phyloP scores from a whole-genome alignment of 2,888 invertebrate species.

The Leptinotarsa rubiginosa region DNA sequence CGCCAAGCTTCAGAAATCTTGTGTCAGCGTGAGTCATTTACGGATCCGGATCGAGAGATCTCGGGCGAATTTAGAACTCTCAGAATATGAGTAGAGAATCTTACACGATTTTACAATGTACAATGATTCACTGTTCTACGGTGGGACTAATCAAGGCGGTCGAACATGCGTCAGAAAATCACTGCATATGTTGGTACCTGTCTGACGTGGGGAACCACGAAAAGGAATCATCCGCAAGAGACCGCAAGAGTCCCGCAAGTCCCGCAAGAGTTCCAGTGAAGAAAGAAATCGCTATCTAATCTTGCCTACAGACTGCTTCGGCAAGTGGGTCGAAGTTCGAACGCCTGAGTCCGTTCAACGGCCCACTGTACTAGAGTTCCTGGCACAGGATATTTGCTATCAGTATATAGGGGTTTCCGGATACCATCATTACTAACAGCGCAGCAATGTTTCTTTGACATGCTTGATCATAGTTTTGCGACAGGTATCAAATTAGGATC shows the following conservation, averaged over 20 bases:
- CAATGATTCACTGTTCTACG: neutral
- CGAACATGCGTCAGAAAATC: conserved; percentile 42
- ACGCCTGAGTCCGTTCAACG: neutral
- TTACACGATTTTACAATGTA: neutral
- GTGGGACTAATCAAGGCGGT: conserved; percentile 37
- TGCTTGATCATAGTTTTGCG: too few species aligned
- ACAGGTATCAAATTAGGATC: neutral
- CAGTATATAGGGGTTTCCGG: conserved; percentile 32
- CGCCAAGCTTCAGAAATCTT: neutral
- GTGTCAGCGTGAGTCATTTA: neutral
- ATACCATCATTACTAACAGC: conserved; percentile 33
- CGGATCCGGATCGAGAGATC: neutral
- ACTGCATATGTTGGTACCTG: conserved; percentile 18
- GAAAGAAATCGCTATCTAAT: neutral
- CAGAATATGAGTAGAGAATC: neutral
- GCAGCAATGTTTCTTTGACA: conserved; percentile 7
- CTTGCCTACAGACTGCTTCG: conserved; percentile 7
- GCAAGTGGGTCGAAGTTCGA: conserved; percentile 27
- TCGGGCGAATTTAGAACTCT: neutral
- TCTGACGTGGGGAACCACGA: conserved; percentile 28
- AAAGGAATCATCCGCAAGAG: neutral
- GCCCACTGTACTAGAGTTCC: neutral
- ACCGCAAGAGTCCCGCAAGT: conserved; percentile 24
- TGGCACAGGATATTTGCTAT: neutral
- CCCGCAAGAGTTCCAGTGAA: neutral